Conservation (phyloP, 2,888 invertebrate genomes). For the Stictocephala bisonia region DNA sequence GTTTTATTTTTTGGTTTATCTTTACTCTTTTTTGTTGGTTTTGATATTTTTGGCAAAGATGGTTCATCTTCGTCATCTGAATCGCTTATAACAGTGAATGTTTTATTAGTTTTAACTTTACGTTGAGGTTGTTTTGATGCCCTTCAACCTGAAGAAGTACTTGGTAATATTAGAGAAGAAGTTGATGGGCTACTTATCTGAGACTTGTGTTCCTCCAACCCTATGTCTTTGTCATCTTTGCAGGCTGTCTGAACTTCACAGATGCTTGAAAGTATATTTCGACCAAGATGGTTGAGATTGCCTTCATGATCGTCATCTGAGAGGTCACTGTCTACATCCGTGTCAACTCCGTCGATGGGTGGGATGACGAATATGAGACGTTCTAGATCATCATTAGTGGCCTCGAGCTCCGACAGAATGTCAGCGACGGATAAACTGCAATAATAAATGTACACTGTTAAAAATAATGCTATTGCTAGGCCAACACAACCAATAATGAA, state of each 20-base stretch:
- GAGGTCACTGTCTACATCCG: constrained; percentile 27
- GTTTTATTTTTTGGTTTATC: constrained; percentile 4
- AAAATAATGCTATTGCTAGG: no score
- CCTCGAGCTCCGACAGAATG: no score
- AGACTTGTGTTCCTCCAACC: no score
- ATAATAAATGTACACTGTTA: no score
- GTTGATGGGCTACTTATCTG: no score
- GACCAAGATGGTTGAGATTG: constrained; percentile 35
- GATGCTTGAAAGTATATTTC: constrained; percentile 27
- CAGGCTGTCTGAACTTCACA: constrained; percentile 38
- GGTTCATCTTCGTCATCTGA: not conserved
- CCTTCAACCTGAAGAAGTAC: no score
- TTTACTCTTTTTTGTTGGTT: not conserved
- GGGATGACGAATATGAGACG: constrained; percentile 23
- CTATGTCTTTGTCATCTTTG: no score
- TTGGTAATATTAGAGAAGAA: no score
- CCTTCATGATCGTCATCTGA: constrained; percentile 40
- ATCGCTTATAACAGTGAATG: not conserved
- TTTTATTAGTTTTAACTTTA: not conserved
- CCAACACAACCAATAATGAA: no score
- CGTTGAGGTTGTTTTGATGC: not conserved
- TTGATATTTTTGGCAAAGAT: not conserved
- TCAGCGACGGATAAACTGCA: no score
- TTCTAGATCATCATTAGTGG: not conserved
- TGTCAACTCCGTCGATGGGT: constrained; percentile 22